Evolutionary conservation across 2,113 vertebrate species (phyloP).

Genomic region (Rhipidura dahli): DNA sequence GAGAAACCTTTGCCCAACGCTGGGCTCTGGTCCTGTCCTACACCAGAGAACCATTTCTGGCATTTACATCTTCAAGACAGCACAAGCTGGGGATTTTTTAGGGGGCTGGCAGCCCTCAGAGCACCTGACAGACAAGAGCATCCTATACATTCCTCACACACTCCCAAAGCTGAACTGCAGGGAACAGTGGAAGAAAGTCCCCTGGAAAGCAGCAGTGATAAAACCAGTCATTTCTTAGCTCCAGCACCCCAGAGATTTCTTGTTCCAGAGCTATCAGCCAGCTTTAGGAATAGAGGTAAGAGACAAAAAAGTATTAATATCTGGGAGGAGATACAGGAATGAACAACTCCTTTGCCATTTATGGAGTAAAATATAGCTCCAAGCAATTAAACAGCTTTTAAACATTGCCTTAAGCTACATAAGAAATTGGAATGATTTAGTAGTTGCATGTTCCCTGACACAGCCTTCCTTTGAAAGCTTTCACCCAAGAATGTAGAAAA

Average conservation of each 20-base stretch:
- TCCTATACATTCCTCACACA: neutral
- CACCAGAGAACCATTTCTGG: neutral
- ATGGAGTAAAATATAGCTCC: neutral
- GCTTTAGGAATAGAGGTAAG: neutral
- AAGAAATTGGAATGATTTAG: neutral
- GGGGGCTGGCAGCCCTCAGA: neutral
- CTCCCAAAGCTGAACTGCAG: neutral
- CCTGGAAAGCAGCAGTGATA: neutral
- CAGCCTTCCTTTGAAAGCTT: neutral
- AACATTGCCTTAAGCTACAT: neutral
- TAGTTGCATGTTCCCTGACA: neutral
- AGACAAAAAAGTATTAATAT: neutral
- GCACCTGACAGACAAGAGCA: neutral
- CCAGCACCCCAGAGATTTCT: neutral
- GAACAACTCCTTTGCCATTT: neutral
- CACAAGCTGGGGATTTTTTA: accelerated
- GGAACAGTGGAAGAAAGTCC: neutral
- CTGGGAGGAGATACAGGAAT: neutral
- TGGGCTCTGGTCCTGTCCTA: neutral
- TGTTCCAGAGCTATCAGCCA: neutral
- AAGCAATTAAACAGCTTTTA: neutral
- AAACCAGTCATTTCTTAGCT: neutral
- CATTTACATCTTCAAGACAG: neutral
- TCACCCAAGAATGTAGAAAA: neutral
- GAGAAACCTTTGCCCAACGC: neutral